Conservation (phyloP, 1,140 invertebrate genomes). For the Drosophila erecta region DNA sequence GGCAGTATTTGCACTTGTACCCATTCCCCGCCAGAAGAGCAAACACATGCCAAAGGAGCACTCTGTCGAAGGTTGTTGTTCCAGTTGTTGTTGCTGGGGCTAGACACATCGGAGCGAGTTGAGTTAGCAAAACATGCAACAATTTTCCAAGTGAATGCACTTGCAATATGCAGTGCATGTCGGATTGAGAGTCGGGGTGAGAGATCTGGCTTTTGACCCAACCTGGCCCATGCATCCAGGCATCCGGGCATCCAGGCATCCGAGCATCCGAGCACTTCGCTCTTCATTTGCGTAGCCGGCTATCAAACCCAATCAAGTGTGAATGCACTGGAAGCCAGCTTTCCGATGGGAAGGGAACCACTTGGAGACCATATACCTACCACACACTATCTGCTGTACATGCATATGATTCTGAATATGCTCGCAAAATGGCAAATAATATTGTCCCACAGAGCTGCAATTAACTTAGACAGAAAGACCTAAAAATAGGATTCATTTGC, state of each 20-base stretch:
- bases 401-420: background rate
- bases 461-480: no score
- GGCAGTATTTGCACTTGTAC: constrained; percentile 57
- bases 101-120: constrained; percentile 66
- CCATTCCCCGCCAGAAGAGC: constrained; percentile 9
- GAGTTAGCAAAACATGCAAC: constrained; percentile 80
- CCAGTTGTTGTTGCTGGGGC: constrained; percentile 15
- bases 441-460: background rate
- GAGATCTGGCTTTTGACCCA: constrained; percentile 61
- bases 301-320: constrained; percentile 78
- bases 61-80: background rate
- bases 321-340: constrained; percentile 35
- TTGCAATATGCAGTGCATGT: constrained; percentile 68
- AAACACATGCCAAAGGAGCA: constrained; percentile 61
- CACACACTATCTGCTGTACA: background rate
- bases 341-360: no score
- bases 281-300: constrained; percentile 68
- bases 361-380: background rate
- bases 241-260: constrained; percentile 2
- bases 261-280: constrained; percentile 37
- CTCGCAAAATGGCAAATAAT: background rate
- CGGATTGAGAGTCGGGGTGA: constrained; percentile 10
- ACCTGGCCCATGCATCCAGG: constrained; percentile 30
- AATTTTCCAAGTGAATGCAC: constrained; percentile 82
- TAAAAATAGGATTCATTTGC: no score